These are phyloP conservation scores for Yponomeuta malinellus DNA, from an alignment of 2,888 invertebrate genomes.

Conservation along the genomic window DNA sequence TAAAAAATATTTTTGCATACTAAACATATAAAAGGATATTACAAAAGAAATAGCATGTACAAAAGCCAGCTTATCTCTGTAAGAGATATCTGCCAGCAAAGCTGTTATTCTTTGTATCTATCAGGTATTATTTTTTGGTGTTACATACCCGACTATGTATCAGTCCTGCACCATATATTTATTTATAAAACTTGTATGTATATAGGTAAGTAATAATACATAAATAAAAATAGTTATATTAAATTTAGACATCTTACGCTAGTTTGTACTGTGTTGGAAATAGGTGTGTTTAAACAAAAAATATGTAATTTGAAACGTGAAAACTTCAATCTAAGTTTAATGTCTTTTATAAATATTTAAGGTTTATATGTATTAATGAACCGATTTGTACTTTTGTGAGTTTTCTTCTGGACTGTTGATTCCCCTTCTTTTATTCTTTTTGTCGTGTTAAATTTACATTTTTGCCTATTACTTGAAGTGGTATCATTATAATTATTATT, in stretches of 20 bases:
- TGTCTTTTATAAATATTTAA: slow-evolving; percentile 4
- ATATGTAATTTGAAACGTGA: neutral
- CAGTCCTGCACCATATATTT: neutral
- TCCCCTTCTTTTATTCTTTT: slow-evolving; percentile 24
- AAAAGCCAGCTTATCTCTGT: too few species aligned
- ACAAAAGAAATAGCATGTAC: too few species aligned
- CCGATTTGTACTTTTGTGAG: slow-evolving; percentile 9
- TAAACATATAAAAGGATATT: too few species aligned
- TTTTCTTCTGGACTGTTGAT: slow-evolving; percentile 41
- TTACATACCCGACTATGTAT: too few species aligned
- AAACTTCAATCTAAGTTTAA: neutral
- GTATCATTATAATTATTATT: slow-evolving; percentile 48
- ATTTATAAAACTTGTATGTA: slow-evolving; percentile 8
- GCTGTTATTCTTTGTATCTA: too few species aligned
- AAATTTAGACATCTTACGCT: slow-evolving; percentile 14
- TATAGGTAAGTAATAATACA: neutral
- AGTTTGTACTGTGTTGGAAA: slow-evolving; percentile 14
- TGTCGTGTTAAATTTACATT: slow-evolving; percentile 27
- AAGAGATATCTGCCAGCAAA: too few species aligned
- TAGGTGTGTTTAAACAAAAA: neutral
- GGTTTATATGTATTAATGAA: neutral
- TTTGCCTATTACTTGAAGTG: slow-evolving; percentile 26
- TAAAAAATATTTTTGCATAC: neutral
- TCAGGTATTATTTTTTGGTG: too few species aligned
- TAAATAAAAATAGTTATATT: neutral